A percentile compares a stretch with the other conserved stretches of the same genome.
These are phyloP conservation scores for Chironomus tentans DNA, from an alignment of 2,888 invertebrate genomes.

Conservation along the genomic window DNA sequence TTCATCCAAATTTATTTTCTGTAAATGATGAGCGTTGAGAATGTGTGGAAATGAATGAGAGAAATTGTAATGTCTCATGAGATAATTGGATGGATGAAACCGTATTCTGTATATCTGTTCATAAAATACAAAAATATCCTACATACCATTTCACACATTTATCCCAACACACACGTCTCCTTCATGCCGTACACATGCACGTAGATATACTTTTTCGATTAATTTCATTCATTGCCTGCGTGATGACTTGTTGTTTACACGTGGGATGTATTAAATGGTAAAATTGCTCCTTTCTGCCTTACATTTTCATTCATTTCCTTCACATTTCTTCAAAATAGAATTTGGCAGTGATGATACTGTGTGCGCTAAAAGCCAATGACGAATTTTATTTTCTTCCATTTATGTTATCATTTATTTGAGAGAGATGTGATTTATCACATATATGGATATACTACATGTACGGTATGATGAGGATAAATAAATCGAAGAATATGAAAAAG, in stretches of 20 bases:
- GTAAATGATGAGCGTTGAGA: too few relatives aligned
- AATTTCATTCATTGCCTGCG: conserved; percentile 13
- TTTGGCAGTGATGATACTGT: too few relatives aligned
- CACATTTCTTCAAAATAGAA: not conserved
- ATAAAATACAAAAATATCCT: not conserved
- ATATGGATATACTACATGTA: too few relatives aligned
- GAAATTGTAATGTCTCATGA: not conserved
- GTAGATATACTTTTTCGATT: not conserved
- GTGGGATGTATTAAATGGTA: conserved; percentile 19
- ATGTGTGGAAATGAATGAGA: not conserved
- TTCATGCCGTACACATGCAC: not conserved
- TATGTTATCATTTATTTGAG: too few relatives aligned
- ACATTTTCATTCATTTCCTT: not conserved
- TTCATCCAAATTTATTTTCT: too few relatives aligned
- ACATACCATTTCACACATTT: not conserved
- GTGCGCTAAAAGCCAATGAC: too few relatives aligned
- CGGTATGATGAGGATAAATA: too few relatives aligned
- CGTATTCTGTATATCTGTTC: too few relatives aligned
- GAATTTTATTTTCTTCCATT: too few relatives aligned
- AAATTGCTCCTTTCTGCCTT: not conserved
- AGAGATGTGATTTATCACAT: too few relatives aligned
- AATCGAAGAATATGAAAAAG: too few relatives aligned
- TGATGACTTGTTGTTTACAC: conserved; percentile 21
- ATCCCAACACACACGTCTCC: not conserved
- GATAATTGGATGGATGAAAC: not conserved